Conservation (phyloP, 2,797 vertebrate species). For the Rhadinocentrus ornatus region DNA sequence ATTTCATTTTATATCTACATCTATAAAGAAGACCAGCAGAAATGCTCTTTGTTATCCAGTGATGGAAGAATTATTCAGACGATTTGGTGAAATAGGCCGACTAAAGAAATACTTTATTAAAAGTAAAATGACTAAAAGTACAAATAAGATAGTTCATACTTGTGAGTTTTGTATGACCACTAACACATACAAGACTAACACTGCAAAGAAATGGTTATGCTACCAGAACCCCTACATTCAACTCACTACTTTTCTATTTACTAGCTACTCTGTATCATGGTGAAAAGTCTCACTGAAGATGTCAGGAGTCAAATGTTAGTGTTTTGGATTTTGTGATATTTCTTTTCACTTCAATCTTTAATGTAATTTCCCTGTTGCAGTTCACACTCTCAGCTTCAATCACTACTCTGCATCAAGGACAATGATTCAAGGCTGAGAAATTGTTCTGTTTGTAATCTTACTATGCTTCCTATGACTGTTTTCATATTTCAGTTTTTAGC, state of each 20-base stretch:
- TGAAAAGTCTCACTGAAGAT: neutral
- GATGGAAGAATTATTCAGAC: neutral
- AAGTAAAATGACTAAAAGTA: neutral
- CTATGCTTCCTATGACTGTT: slow-evolving; percentile 11
- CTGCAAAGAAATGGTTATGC: neutral
- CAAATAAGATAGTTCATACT: neutral
- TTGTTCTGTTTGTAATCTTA: neutral
- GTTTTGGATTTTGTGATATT: neutral
- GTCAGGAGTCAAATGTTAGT: slow-evolving; percentile 1
- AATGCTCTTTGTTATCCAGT: neutral
- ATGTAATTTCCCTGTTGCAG: neutral
- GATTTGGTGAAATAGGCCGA: neutral
- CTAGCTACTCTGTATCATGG: neutral
- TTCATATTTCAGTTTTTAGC: slow-evolving; percentile 1
- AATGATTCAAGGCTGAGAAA: slow-evolving; percentile 8
- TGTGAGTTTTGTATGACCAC: neutral
- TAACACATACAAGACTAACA: no score
- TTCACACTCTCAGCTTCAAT: neutral
- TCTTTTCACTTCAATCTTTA: neutral
- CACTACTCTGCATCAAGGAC: neutral
- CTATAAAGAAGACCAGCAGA: neutral
- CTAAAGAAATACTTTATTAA: neutral
- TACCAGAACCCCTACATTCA: neutral
- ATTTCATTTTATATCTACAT: neutral
- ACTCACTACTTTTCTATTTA: no score